A percentile compares a stretch with the other conserved stretches of the same genome.
phyloP scores from a whole-genome alignment of 2,113 vertebrate species.

The Tiliqua scincoides region DNA sequence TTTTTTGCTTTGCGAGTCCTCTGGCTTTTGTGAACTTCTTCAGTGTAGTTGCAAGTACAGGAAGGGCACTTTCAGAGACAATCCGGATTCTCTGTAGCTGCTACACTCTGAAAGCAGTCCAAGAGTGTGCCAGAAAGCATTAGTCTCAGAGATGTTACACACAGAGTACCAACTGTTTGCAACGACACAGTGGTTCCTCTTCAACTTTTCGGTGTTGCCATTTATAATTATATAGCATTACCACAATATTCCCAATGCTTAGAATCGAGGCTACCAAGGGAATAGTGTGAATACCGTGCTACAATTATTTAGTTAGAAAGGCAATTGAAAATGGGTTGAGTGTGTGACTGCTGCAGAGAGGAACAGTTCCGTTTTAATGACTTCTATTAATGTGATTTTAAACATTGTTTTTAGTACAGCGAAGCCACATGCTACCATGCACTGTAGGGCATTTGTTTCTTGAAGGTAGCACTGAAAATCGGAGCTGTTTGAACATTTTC shows the following conservation, averaged over 20 bases:
- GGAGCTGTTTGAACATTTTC: not conserved
- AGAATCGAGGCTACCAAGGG: constrained; percentile 27
- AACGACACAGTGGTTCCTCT: constrained; percentile 48
- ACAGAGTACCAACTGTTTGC: constrained; percentile 58
- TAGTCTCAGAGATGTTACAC: constrained; percentile 66
- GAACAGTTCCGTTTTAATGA: constrained; percentile 32
- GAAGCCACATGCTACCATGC: not conserved
- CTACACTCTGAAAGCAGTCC: constrained; percentile 64
- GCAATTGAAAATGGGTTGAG: constrained; percentile 34
- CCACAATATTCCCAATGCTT: not conserved
- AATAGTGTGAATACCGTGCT: constrained; percentile 47
- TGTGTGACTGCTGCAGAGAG: constrained; percentile 17
- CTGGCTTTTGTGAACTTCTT: constrained; percentile 52
- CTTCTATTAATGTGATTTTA: constrained; percentile 44
- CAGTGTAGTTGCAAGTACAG: constrained; percentile 59
- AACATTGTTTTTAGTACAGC: constrained; percentile 19
- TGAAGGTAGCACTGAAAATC: constrained; percentile 20
- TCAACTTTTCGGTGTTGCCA: constrained; percentile 58
- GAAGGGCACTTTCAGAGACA: constrained; percentile 60
- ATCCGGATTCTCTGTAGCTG: constrained; percentile 62
- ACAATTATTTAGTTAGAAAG: constrained; percentile 40
- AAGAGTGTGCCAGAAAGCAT: constrained; percentile 69
- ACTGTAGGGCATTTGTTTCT: constrained; percentile 30
- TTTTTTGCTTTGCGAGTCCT: not conserved
- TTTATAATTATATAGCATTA: constrained; percentile 62